Conservation (phyloP, 2,797 vertebrate species). For the Cheirogaleus major region DNA sequence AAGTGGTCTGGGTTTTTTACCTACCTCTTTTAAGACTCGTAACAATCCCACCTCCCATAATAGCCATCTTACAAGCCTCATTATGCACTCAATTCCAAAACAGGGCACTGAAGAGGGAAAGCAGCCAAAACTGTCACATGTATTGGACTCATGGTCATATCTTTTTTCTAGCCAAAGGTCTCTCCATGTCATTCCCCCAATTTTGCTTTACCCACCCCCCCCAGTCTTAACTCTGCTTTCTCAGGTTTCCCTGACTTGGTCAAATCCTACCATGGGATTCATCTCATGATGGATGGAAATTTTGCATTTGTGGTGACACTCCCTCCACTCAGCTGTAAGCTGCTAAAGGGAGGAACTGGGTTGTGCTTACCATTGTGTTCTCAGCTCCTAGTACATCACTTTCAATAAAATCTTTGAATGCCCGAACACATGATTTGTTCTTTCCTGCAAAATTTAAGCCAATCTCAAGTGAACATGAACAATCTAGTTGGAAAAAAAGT, state of each 20-base stretch:
- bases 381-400: neutral
- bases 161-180: neutral
- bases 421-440: neutral
- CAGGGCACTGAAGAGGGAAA: neutral
- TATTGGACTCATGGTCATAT: neutral
- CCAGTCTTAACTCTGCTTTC: neutral
- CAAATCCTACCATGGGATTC: neutral
- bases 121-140: neutral
- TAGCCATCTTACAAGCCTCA: neutral
- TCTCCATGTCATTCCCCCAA: neutral
- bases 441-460: neutral
- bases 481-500: neutral
- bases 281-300: neutral
- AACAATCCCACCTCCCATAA: neutral
- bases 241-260: neutral
- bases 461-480: neutral
- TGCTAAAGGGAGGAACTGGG: neutral
- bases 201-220: neutral
- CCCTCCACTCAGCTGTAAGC: neutral
- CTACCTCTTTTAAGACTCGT: neutral
- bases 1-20: neutral
- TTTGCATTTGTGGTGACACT: neutral
- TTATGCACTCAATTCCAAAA: neutral
- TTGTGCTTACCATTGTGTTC: neutral
- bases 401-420: constrained; percentile 19